Evolutionary conservation across 2,888 invertebrate species (phyloP).

Genomic region (Linyphia triangularis): DNA sequence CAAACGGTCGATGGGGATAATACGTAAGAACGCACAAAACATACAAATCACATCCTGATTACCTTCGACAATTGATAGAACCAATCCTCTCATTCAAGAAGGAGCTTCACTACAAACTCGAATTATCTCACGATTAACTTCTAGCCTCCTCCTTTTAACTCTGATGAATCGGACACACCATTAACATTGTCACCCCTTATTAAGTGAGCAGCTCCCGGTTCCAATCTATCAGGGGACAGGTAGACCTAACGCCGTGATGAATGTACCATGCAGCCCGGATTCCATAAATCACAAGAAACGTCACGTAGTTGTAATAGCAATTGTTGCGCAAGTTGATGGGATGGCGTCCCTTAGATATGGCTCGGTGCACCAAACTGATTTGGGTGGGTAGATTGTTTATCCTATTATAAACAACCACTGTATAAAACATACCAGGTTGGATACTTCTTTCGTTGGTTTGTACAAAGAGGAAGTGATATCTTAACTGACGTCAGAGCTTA

Average conservation of each 20-base stretch:
- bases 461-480: no score
- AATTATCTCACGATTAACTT: conserved; percentile 61
- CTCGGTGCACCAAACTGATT: no score
- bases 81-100: neutral
- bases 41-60: no score
- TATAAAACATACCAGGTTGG: no score
- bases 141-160: conserved; percentile 24
- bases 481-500: no score
- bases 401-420: no score
- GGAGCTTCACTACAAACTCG: neutral
- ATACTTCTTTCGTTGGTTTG: no score
- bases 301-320: conserved; percentile 25
- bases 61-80: no score
- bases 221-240: conserved; percentile 67
- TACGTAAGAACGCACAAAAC: no score
- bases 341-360: neutral
- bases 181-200: conserved; percentile 73
- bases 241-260: conserved; percentile 49
- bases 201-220: conserved; percentile 58
- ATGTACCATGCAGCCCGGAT: conserved; percentile 21
- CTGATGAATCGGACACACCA: conserved; percentile 64
- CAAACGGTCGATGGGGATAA: no score
- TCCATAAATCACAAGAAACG: conserved; percentile 67
- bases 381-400: no score
- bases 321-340: conserved; percentile 27